Evolutionary conservation across 2,888 invertebrate species (phyloP).

Genomic region (Schizotus pectinicornis): DNA sequence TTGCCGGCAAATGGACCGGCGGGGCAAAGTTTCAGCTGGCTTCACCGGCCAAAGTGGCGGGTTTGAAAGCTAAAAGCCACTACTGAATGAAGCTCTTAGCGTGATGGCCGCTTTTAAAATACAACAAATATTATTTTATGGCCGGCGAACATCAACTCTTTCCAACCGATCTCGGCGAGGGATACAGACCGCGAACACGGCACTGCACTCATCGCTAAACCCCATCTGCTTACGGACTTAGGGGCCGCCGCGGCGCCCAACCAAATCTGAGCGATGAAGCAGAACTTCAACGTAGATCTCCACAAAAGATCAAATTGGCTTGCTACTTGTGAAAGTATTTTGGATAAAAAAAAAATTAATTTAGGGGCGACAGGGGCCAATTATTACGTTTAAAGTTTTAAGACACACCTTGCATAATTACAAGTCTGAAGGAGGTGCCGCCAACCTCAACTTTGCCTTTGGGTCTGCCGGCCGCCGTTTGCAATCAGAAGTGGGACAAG

Average conservation of each 20-base stretch:
- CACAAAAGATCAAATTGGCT: too few species aligned
- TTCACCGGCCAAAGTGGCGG: slow-evolving; percentile 45
- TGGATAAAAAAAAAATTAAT: too few species aligned
- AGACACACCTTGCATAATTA: too few species aligned
- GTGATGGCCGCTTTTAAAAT: slow-evolving; percentile 45
- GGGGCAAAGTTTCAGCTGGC: slow-evolving; percentile 45
- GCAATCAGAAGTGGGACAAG: background rate
- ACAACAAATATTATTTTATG: slow-evolving; percentile 45
- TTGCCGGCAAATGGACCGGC: slow-evolving; percentile 49
- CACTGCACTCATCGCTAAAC: too few species aligned
- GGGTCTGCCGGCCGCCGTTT: background rate
- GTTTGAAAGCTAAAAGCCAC: slow-evolving; percentile 53
- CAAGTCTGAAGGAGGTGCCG: background rate
- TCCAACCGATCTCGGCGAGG: too few species aligned
- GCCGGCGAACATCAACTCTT: slow-evolving; percentile 29
- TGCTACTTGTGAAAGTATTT: too few species aligned
- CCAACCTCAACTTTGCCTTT: background rate
- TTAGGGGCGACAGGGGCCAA: too few species aligned
- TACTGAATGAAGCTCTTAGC: slow-evolving; percentile 50
- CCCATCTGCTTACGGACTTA: background rate
- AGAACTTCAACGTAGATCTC: too few species aligned
- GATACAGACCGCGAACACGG: too few species aligned
- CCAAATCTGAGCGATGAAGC: background rate
- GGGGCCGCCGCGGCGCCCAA: background rate
- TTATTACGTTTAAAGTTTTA: too few species aligned